phyloP scores from a whole-genome alignment of 23 tunicate genomes.

The Styela clava region DNA sequence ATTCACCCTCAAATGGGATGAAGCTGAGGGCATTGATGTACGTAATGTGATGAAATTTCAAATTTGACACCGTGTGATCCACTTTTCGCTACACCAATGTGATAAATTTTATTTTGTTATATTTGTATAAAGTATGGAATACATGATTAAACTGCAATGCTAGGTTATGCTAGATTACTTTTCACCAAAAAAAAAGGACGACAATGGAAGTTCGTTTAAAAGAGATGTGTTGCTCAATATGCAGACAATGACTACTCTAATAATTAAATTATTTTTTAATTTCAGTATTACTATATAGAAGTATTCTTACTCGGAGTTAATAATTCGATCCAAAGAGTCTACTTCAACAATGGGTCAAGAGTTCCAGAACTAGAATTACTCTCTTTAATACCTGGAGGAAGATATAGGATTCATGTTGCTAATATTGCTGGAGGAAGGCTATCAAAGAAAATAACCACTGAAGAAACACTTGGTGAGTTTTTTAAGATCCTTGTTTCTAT shows the following conservation, averaged over 20 bases:
- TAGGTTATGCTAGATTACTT: no score
- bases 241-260: no score
- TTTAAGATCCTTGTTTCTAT: not conserved
- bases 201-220: no score
- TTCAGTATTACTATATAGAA: not conserved
- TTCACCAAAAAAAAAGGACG: no score
- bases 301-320: not conserved
- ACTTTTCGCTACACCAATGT: no score
- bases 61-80: no score
- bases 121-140: no score
- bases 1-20: slow-evolving; percentile 16
- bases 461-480: not conserved
- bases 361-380: not conserved
- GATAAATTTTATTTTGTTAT: no score
- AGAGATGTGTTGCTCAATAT: no score
- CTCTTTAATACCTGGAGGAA: not conserved
- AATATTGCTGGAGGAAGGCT: not conserved
- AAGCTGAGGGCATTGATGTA: not conserved
- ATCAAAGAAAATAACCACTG: not conserved
- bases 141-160: no score
- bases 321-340: not conserved
- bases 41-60: not conserved
- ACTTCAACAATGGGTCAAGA: not conserved
- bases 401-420: not conserved
- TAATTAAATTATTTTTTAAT: no score